These are phyloP conservation scores for Euwallacea fornicatus DNA, from an alignment of 1,140 invertebrate genomes.

Conservation along the genomic window DNA sequence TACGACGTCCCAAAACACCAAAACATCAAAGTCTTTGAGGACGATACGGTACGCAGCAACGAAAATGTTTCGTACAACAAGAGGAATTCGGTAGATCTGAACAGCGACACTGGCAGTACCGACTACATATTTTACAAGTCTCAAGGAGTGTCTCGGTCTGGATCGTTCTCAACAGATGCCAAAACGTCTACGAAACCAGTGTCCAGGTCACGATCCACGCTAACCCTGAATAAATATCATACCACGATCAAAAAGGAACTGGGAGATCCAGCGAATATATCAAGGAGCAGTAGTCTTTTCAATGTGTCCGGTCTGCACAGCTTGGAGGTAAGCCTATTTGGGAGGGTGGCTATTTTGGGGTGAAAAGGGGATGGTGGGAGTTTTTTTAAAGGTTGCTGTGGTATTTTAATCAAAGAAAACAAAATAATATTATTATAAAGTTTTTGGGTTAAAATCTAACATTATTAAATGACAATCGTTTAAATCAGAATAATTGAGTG, in stretches of 20 bases:
- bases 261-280: conserved; percentile 31
- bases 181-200: conserved; percentile 46
- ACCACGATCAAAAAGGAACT: conserved; percentile 20
- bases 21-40: conserved; percentile 53
- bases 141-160: conserved; percentile 43
- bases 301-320: conserved; percentile 53
- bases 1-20: conserved; percentile 51
- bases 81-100: conserved; percentile 23
- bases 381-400: no score
- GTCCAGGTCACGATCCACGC: conserved; percentile 52
- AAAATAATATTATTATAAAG: no score
- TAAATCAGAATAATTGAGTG: background rate
- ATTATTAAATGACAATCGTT: conserved; percentile 3
- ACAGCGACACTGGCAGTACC: conserved; percentile 9
- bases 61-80: conserved; percentile 40
- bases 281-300: conserved; percentile 49
- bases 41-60: conserved; percentile 52
- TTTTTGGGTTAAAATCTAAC: no score
- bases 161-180: conserved; percentile 49
- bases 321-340: conserved; percentile 49
- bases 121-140: conserved; percentile 32
- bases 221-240: conserved; percentile 47
- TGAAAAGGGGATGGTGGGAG: no score
- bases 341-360: background rate
- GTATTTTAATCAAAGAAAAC: no score